Evolutionary conservation across 2,888 invertebrate genomes (phyloP), one percentile per base, ranked within the genome.

Genomic region (Plagiodera versicolora): DNA sequence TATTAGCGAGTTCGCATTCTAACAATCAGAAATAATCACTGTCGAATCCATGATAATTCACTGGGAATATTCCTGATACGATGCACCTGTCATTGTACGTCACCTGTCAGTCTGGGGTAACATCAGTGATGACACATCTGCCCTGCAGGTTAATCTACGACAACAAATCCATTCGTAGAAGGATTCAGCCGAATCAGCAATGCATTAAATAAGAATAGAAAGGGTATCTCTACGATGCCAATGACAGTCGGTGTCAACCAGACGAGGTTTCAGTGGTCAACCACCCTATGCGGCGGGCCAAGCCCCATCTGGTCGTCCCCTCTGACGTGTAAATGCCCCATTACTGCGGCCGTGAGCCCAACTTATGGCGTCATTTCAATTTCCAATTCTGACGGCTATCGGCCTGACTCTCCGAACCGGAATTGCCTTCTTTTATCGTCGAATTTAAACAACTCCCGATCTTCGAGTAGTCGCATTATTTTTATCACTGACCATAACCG

Each of bases 361-460:
- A 79, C 77, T 77, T 77, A 79, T 75, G 69, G 75, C 74, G 70
- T 75, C 77, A 75, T 78, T 79, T 79, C 78, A 78, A 78, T 79
- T 78, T 79, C 78, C 77, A 79, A 79, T 79, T 77, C 78, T 78
- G 74, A 77, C 77, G 72, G 69, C 72, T 71, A 69, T 68, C 69
- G 68, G 62, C 63, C 53, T n/a, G 48, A 48, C 53, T 48, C 70
- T 67, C 68, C 63, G 58, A 58, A 64, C 61, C 60, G 63, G 63
- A 69, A 69, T 66, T 70, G 69, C 71, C 59, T 66, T 62, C 67
- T 65, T 72, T 72, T 72, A 73, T 70, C 62, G 69, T 64, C 53
- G 68, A 69, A 66, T 71, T 72, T 70, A 67, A 70, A 72, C 70
- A 70, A 70, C 65, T 68, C 61, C 61, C 66, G 68, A 69, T 69